Percentiles rank a stretch among this genome's conserved stretches.
phyloP scores from a whole-genome alignment of 2,797 vertebrate genomes.

The Sarcoramphus papa region DNA sequence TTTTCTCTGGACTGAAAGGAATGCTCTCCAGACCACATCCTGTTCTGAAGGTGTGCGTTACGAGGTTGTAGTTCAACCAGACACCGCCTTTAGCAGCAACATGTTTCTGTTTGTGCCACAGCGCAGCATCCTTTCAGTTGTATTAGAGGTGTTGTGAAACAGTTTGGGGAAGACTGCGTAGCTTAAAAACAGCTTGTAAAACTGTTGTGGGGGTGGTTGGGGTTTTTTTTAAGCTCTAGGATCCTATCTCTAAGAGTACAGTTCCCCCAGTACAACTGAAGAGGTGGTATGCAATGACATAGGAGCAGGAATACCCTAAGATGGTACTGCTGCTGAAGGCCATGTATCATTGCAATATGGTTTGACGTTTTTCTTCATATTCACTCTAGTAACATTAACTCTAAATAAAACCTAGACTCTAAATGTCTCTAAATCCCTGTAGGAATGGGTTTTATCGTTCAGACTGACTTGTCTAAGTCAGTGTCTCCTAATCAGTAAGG shows the following conservation, averaged over 20 bases:
- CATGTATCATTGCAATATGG: accelerated
- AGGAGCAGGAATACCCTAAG: background rate
- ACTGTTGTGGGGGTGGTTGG: background rate
- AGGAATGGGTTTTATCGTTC: background rate
- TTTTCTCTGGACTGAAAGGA: background rate
- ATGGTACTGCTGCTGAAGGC: background rate
- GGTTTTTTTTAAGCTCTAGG: background rate
- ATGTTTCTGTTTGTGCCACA: background rate
- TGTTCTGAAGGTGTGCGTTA: background rate
- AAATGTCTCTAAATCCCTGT: background rate
- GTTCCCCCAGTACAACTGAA: background rate
- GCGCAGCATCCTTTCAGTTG: background rate
- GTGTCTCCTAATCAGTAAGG: background rate
- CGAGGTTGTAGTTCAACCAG: background rate
- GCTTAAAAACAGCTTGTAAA: background rate
- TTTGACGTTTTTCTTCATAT: background rate
- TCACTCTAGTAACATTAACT: background rate
- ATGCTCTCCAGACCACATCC: background rate
- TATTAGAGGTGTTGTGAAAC: background rate
- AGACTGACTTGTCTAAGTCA: too few species aligned
- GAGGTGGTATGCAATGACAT: background rate
- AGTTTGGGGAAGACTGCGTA: background rate
- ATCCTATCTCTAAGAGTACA: background rate
- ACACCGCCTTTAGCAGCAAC: background rate
- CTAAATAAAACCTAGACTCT: background rate